Conservation (phyloP, 2,888 invertebrate species). For the Synanthedon myopaeformis region DNA sequence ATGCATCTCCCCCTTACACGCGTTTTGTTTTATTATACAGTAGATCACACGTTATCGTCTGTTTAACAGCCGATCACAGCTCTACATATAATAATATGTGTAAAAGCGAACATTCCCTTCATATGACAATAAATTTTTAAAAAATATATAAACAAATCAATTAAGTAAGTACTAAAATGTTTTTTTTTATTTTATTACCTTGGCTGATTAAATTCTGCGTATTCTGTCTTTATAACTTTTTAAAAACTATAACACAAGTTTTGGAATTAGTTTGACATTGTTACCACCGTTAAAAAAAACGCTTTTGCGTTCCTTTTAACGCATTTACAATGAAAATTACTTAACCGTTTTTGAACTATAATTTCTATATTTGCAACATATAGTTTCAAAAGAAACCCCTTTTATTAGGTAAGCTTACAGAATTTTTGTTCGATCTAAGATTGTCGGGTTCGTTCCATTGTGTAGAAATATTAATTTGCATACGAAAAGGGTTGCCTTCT, state of each 20-base stretch:
- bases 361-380: conserved; percentile 6
- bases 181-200: too few species aligned
- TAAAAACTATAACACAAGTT: too few species aligned
- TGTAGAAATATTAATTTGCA: conserved; percentile 24
- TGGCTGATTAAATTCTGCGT: too few species aligned
- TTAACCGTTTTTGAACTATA: not conserved
- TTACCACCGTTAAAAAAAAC: too few species aligned
- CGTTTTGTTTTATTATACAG: conserved; percentile 35
- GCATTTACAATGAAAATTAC: not conserved
- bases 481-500: conserved; percentile 23
- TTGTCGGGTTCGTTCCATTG: conserved; percentile 13
- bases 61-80: not conserved
- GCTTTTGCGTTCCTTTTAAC: not conserved
- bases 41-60: not conserved
- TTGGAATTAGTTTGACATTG: too few species aligned
- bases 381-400: conserved; percentile 18
- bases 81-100: too few species aligned
- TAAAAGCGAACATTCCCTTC: too few species aligned
- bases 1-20: conserved; percentile 44
- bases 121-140: too few species aligned
- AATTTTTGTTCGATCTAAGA: conserved; percentile 19
- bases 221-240: too few species aligned
- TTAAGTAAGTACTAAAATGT: too few species aligned
- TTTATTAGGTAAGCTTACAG: conserved; percentile 15
- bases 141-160: too few species aligned